phyloP scores from a whole-genome alignment of 2,888 invertebrate species.

The Papilio demoleus region DNA sequence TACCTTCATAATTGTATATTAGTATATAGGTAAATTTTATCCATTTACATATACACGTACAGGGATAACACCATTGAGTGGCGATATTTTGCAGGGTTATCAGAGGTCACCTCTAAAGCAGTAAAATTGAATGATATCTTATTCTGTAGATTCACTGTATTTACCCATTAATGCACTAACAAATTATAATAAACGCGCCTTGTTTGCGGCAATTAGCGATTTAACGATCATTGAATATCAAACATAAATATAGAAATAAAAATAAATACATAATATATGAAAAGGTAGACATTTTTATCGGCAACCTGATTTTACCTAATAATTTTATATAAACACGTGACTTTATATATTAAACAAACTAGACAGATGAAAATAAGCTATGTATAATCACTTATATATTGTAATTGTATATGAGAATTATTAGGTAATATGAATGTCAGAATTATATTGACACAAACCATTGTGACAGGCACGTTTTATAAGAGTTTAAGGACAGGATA shows the following conservation, averaged over 20 bases:
- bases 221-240: neutral
- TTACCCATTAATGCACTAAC: slow-evolving; percentile 77
- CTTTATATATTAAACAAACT: too few species aligned
- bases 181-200: slow-evolving; percentile 61
- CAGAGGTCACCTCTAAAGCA: slow-evolving; percentile 79
- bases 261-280: neutral
- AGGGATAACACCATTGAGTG: slow-evolving; percentile 70
- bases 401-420: too few species aligned
- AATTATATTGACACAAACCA: too few species aligned
- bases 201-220: slow-evolving; percentile 55
- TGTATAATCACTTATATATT: too few species aligned
- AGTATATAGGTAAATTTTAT: slow-evolving; percentile 50
- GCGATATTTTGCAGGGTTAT: slow-evolving; percentile 78
- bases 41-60: slow-evolving; percentile 51
- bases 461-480: too few species aligned
- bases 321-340: too few species aligned
- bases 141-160: slow-evolving; percentile 75
- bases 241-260: slow-evolving; percentile 4
- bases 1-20: slow-evolving; percentile 27
- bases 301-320: too few species aligned
- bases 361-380: too few species aligned
- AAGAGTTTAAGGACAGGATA: too few species aligned
- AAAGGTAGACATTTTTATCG: neutral
- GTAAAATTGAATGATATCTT: slow-evolving; percentile 82
- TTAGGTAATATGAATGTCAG: too few species aligned